Base-by-base conservation (phyloP, 1,140 invertebrate genomes). In the Zaprionus ghesquierei region DNA sequence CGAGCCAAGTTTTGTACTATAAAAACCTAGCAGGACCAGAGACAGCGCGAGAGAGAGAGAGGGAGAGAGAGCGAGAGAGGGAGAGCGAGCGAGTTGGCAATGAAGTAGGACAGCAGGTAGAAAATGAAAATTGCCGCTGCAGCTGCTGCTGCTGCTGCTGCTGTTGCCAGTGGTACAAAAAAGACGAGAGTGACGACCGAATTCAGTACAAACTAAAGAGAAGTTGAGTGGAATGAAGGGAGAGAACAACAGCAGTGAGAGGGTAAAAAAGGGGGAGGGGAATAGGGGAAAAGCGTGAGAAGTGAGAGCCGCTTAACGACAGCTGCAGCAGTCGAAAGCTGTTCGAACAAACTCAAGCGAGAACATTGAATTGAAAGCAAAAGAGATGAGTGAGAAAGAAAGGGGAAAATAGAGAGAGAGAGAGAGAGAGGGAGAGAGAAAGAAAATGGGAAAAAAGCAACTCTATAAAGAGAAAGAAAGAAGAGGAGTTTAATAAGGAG, bases 41-140 rank as follows among this genome's bases (percentile, higher is more conserved):
- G 22, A 46, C 13, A 22, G 50, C 31, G 44, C n/a, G 2, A 13
- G 33, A 22, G 12, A 38, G 9, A 13, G 5, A n/a, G 4, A 35
- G 15, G 3, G 1, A 15, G 29, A 53, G 3, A 25, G n/a, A 2
- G 35, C 0, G 5, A 35, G 31, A 12, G 18, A 15, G 8, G 35
- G 9, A 53, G 25, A 23, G 27, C 41, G 23, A 33, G 41, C 15
- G 60, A 77, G 63, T 51, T 77, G 60, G 69, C 74, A 77, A 77
- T 80, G 73, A 85, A 85, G 77, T 85, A 77, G 77, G 73, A 80
- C 76, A 84, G n/a, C 56, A 84, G 81, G 80, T 76, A 74, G 73
- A 85, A 79, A 85, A 82, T 75, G 72, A 76, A 79, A 82, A 84
- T 81, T 70, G 62, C 62, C 69, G 49, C 54, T 75, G 81, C 81